A percentile compares a stretch with the other conserved stretches of the same genome.
phyloP scores from a whole-genome alignment of 2,113 vertebrate species.

The Myotis yumanensis region DNA sequence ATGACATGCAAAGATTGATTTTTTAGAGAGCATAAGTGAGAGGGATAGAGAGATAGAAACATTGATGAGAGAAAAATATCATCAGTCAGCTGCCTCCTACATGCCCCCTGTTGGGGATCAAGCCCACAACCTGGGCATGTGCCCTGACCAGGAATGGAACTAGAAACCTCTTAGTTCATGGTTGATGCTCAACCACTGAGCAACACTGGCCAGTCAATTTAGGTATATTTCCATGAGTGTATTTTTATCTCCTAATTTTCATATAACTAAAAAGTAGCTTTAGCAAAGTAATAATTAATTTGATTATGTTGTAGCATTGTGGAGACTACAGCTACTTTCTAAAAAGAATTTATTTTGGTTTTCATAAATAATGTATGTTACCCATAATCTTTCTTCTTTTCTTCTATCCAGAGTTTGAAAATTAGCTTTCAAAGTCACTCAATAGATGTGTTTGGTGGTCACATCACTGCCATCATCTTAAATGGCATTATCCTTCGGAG shows the following conservation, averaged over 20 bases:
- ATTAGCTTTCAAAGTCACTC: not conserved
- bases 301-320: not conserved
- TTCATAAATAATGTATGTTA: not conserved
- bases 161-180: too few relatives aligned
- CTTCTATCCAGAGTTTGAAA: not conserved
- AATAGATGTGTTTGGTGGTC: not conserved
- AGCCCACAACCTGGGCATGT: too few relatives aligned
- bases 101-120: too few relatives aligned
- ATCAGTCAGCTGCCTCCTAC: too few relatives aligned
- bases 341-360: not conserved
- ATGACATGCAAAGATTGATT: not conserved
- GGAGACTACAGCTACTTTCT: not conserved
- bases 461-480: not conserved
- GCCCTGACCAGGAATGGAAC: too few relatives aligned
- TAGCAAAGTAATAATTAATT: not conserved
- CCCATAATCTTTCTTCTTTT: not conserved
- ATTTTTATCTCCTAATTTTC: not conserved
- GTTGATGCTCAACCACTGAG: too few relatives aligned
- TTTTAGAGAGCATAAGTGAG: too few relatives aligned
- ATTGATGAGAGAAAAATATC: too few relatives aligned
- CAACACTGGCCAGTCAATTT: too few relatives aligned
- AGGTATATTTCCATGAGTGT: not conserved
- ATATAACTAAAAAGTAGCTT: not conserved
- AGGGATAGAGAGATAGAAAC: too few relatives aligned
- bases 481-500: not conserved